Evolutionary conservation across 1,140 invertebrate genomes (phyloP).

Genomic region (Leptestheria dahalacensis): DNA sequence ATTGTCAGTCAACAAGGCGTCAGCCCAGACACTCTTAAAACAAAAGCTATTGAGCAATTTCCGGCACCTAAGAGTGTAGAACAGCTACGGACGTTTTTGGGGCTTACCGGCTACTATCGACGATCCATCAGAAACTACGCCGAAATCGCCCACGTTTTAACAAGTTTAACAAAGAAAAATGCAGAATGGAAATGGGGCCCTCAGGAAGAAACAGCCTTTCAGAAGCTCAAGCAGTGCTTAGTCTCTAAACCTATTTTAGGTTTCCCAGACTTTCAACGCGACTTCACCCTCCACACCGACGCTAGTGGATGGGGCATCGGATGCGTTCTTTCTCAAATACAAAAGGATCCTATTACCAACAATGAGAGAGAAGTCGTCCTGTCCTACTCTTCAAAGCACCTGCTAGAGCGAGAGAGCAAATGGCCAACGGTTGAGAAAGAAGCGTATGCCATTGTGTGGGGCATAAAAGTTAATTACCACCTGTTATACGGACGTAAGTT

Average conservation of each 20-base stretch:
- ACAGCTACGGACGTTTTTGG: constrained; percentile 15
- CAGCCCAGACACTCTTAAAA: constrained; percentile 17
- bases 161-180: constrained; percentile 1
- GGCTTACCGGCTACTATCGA: constrained; percentile 15
- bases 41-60: constrained; percentile 18
- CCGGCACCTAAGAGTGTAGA: constrained; percentile 15
- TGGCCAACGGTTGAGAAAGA: neutral
- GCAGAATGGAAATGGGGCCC: neutral
- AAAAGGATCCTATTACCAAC: neutral
- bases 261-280: neutral
- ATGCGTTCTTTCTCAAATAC: constrained; percentile 7
- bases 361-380: neutral
- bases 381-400: neutral
- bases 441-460: no score
- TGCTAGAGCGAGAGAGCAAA: neutral
- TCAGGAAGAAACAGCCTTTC: neutral
- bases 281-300: constrained; percentile 5
- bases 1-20: constrained; percentile 19
- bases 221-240: neutral
- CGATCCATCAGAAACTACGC: constrained; percentile 16
- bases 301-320: neutral
- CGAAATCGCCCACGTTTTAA: constrained; percentile 11
- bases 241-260: neutral
- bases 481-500: no score
- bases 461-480: no score